These are phyloP conservation scores for Paramisgurnus dabryanus DNA, from an alignment of 2,113 vertebrate genomes.

Conservation along the genomic window DNA sequence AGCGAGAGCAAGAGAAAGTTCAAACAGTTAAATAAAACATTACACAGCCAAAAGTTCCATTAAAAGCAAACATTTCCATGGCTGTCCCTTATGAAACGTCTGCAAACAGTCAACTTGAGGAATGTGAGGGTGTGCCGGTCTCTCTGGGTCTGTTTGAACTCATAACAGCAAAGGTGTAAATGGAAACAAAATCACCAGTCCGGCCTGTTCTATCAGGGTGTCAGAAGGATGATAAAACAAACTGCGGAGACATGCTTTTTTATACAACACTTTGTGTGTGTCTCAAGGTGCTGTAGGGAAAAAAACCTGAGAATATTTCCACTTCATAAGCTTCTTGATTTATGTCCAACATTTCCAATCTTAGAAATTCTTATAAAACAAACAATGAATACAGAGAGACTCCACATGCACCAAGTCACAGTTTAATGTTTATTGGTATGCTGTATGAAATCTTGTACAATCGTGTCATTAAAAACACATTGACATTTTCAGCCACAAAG, in stretches of 20 bases:
- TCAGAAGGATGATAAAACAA: constrained; percentile 31
- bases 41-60: constrained; percentile 35
- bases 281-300: constrained; percentile 8
- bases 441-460: constrained; percentile 29
- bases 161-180: constrained; percentile 19
- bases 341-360: neutral
- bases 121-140: neutral
- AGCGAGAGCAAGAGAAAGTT: constrained; percentile 10
- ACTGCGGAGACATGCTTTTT: constrained; percentile 7
- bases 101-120: constrained; percentile 5
- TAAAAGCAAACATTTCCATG: constrained; percentile 46
- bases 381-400: neutral
- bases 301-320: constrained; percentile 22
- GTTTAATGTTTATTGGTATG: neutral
- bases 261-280: neutral
- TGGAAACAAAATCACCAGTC: constrained; percentile 21
- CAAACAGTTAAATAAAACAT: constrained; percentile 29
- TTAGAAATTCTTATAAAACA: constrained; percentile 5
- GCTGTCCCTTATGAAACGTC: constrained; percentile 39
- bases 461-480: constrained; percentile 56
- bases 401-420: neutral
- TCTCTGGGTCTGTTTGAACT: constrained; percentile 20
- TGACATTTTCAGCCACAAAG: constrained; percentile 41
- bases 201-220: constrained; percentile 17
- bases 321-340: constrained; percentile 2